A percentile compares a stretch with the other conserved stretches of the same genome.
Evolutionary conservation across 2,888 invertebrate species (phyloP).

Genomic region (Baronia brevicornis): DNA sequence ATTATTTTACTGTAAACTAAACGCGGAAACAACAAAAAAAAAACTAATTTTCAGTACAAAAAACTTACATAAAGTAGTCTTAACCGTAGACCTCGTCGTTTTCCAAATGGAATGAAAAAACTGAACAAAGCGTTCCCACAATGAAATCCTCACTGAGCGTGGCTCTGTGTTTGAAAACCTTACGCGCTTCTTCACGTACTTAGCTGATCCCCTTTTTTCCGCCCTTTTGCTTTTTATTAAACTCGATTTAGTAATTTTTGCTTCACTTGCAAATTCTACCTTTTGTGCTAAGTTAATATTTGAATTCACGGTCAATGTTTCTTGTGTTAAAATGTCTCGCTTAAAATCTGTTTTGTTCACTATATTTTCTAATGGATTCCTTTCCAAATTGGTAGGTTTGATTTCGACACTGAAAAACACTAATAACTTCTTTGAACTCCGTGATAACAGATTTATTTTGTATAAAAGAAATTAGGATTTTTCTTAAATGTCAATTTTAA

Average conservation of each 20-base stretch:
- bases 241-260: conserved; percentile 49
- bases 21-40: conserved; percentile 17
- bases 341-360: no score
- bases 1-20: conserved; percentile 20
- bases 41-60: conserved; percentile 23
- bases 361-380: no score
- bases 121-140: conserved; percentile 43
- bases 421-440: no score
- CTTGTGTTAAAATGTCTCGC: no score
- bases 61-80: conserved; percentile 49
- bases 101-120: conserved; percentile 53
- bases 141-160: conserved; percentile 31
- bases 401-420: no score
- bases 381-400: no score
- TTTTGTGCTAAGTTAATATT: no score
- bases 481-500: no score
- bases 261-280: conserved; percentile 32
- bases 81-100: conserved; percentile 40
- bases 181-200: conserved; percentile 50
- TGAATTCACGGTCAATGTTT: no score
- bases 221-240: conserved; percentile 44
- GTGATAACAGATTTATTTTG: no score
- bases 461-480: no score
- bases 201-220: conserved; percentile 34
- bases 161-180: conserved; percentile 48